Percentiles rank a stretch among this genome's conserved stretches.
phyloP scores from a whole-genome alignment of 23 tunicate genomes.

The Ciona savignyi region DNA sequence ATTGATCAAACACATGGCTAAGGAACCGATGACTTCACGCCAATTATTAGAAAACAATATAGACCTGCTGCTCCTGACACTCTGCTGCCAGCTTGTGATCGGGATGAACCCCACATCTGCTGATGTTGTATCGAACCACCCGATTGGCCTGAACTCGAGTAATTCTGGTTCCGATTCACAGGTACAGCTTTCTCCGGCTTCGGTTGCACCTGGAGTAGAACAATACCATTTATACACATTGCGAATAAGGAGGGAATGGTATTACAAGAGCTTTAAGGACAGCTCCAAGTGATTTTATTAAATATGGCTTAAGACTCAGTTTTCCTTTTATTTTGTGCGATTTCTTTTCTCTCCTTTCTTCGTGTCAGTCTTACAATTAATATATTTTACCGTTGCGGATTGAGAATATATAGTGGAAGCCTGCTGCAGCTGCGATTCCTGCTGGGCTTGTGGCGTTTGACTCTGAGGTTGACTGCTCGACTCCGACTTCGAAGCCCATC shows the following conservation, averaged over 20 bases:
- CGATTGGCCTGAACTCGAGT: background rate
- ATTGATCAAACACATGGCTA: no score
- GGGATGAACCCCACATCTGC: background rate
- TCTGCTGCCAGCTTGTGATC: slow-evolving; percentile 2
- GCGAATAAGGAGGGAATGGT: no score
- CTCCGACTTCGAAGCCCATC: slow-evolving; percentile 96
- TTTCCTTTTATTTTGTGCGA: no score
- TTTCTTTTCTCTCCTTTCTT: no score
- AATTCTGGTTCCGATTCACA: background rate
- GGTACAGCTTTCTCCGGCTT: background rate
- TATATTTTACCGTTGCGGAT: background rate
- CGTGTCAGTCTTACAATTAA: no score
- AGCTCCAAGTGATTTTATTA: no score
- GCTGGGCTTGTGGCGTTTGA: slow-evolving; percentile 42
- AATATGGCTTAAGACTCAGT: no score
- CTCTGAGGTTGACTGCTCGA: slow-evolving; percentile 23
- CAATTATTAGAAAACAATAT: no score
- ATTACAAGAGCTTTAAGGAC: no score
- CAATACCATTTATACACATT: no score
- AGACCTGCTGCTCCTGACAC: background rate
- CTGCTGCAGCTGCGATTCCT: slow-evolving; percentile 12
- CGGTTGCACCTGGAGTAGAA: background rate
- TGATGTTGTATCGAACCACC: background rate
- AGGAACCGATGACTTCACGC: no score
- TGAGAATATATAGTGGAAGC: slow-evolving; percentile 14